phyloP scores from a whole-genome alignment of 2,113 vertebrate genomes.

The Peromyscus polionotus region DNA sequence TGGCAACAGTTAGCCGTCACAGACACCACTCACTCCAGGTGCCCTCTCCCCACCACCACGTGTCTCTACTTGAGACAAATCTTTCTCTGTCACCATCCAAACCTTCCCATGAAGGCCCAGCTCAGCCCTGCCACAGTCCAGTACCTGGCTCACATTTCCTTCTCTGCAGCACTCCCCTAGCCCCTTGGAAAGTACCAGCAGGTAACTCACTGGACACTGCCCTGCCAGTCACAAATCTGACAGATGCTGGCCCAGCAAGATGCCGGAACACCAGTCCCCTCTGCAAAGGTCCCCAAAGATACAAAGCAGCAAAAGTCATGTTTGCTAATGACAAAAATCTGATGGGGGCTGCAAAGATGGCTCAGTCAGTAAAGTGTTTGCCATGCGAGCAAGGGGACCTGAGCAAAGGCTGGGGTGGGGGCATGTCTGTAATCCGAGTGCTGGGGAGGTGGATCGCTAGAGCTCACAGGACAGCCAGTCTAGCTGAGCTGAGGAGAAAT shows the following conservation, averaged over 20 bases:
- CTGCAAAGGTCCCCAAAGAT: too few species aligned
- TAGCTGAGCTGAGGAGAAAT: background rate
- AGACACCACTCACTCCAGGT: rapidly evolving
- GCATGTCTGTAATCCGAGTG: background rate
- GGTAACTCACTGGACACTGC: background rate
- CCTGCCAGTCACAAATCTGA: rapidly evolving
- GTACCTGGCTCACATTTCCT: too few species aligned
- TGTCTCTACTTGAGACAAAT: background rate
- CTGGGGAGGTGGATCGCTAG: background rate
- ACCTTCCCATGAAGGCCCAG: background rate
- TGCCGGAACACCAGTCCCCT: rapidly evolving
- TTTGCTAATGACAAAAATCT: background rate
- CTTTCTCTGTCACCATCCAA: background rate
- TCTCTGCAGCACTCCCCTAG: background rate
- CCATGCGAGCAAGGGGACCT: background rate
- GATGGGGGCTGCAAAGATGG: background rate
- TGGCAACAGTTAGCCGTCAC: rapidly evolving
- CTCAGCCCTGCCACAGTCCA: background rate
- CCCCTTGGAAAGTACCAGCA: background rate
- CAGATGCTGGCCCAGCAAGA: background rate
- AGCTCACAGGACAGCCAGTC: background rate
- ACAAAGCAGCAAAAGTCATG: background rate
- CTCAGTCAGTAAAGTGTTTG: background rate
- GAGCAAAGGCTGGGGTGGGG: background rate
- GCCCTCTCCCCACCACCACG: too few species aligned